A percentile compares a stretch with the other conserved stretches of the same genome.
Evolutionary conservation across 1,140 invertebrate species (phyloP).

Genomic region (Ectropis grisescens): DNA sequence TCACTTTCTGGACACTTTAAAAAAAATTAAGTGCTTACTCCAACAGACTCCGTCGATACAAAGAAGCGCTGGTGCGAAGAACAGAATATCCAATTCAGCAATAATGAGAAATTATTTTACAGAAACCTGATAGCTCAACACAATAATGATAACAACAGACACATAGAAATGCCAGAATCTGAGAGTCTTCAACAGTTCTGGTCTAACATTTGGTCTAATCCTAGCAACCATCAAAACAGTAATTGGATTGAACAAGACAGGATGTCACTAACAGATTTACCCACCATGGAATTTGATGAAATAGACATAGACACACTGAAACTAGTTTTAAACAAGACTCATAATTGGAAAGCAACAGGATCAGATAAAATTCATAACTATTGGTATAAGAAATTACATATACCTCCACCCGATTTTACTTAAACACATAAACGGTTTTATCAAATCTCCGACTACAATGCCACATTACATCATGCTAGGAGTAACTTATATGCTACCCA

Average conservation of each 20-base stretch:
- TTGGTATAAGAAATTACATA: conserved; percentile 15
- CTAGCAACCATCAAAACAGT: neutral
- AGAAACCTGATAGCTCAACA: conserved; percentile 5
- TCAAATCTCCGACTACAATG: conserved; percentile 8
- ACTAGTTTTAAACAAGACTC: neutral
- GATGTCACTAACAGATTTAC: neutral
- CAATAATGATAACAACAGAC: neutral
- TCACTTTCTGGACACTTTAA: conserved; percentile 6
- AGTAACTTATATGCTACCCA: conserved; percentile 6
- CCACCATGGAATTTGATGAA: neutral
- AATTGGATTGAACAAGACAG: neutral
- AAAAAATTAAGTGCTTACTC: conserved; percentile 13
- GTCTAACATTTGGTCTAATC: neutral
- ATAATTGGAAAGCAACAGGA: conserved; percentile 1
- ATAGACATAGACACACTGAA: neutral
- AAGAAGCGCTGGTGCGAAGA: too few species aligned
- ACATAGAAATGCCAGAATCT: neutral
- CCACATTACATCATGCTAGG: conserved; percentile 9
- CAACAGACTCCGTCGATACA: conserved; percentile 11
- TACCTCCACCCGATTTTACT: conserved; percentile 6
- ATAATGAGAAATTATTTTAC: conserved; percentile 17
- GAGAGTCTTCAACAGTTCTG: neutral
- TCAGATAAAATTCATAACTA: conserved; percentile 14
- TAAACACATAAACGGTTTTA: conserved; percentile 8
- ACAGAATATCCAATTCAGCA: conserved; percentile 12